Evolutionary conservation across 2,113 vertebrate species (phyloP), one percentile per base, ranked within the genome.

Genomic region (Ciconia boyciana): DNA sequence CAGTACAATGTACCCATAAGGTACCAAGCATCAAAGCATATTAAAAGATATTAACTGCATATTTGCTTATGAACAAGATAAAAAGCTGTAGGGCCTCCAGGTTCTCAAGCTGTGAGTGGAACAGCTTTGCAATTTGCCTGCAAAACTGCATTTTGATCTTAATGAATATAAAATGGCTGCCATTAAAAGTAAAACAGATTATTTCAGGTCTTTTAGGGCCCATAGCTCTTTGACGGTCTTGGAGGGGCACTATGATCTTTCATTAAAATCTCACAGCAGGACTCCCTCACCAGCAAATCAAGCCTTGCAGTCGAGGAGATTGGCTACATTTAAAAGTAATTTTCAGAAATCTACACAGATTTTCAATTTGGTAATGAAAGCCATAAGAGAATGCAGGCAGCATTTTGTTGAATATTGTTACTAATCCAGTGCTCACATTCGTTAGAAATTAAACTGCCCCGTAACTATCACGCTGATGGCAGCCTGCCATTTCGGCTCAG

Each of bases 151-250:
- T 99, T 99, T 99, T 99, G 99, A 99, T 99, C 99, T 99, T 99
- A 99, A 99, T 99, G 99, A 99, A 99, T 99, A 99, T 99, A 99
- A 99, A 99, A 99, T 99, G 99, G 98, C 98, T 99, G 98, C 99
- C 99, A 99, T 99, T 99, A 99, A 99, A 99, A 99, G 98, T 98
- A 99, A 99, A 99, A 99, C 98, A 99, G 99, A 99, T 99, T 99
- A 99, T 98, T 99, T 99, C 98, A 98, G 98, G 99, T 99, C 98
- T 99, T 99, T 98, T 98, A 99, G 99, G 98, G 99, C 99, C 98
- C 97, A 98, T 99, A 99, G 99, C 99, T 99, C 98, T 98, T 98
- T 99, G 98, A 98, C 98, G 98, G 98, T 99, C 98, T 99, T 98
- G 98, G 98, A 99, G 98, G 98, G 98, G 98, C 98, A 99, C 98